Conservation (phyloP, 2,797 vertebrate species). For the Masticophis lateralis region DNA sequence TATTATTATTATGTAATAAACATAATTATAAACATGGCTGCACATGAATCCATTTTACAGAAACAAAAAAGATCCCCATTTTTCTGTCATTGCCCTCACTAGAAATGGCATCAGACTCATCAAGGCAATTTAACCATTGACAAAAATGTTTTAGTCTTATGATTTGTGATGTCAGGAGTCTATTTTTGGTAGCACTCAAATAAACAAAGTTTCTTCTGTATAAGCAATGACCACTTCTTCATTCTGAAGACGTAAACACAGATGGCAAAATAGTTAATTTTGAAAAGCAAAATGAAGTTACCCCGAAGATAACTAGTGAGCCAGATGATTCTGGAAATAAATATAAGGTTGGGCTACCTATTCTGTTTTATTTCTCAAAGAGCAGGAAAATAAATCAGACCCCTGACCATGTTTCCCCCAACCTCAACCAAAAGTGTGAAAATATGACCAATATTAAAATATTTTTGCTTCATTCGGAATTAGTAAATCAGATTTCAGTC, state of each 20-base stretch:
- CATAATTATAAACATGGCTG: neutral
- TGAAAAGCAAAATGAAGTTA: neutral
- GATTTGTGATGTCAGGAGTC: constrained; percentile 3
- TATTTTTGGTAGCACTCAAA: constrained; percentile 4
- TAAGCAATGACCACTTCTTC: neutral
- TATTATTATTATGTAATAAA: no score
- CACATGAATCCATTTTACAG: neutral
- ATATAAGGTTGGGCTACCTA: neutral
- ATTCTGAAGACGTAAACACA: neutral
- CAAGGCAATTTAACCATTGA: neutral
- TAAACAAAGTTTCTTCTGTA: constrained; percentile 6
- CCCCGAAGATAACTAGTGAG: neutral
- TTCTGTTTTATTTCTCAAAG: neutral
- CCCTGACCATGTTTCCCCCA: neutral
- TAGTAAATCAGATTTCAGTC: neutral
- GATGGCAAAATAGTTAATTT: neutral
- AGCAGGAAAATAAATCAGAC: neutral
- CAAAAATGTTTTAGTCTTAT: neutral
- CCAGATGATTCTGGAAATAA: neutral
- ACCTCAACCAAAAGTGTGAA: neutral
- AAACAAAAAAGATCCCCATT: neutral
- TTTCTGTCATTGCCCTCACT: neutral
- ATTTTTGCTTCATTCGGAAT: neutral
- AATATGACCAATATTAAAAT: neutral
- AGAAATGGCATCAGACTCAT: neutral